Percentiles rank a stretch among this genome's conserved stretches.
phyloP scores from a whole-genome alignment of 2,888 invertebrate species.

The Drosophila ezoana region DNA sequence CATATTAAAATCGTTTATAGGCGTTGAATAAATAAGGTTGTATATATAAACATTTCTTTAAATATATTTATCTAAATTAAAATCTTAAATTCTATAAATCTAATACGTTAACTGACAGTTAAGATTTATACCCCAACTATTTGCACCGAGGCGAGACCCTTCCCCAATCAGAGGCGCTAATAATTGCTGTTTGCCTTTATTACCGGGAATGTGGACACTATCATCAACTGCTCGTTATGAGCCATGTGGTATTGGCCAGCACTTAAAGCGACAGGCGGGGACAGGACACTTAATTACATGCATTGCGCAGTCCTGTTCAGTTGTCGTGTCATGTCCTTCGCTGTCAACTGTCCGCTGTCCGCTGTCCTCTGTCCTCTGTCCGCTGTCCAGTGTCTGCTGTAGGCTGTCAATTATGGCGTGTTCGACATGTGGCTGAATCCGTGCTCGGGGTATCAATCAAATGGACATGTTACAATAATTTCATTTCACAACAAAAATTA shows the following conservation, averaged over 20 bases:
- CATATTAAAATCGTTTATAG: too few species aligned
- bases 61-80: neutral
- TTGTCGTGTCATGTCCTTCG: conserved; percentile 42
- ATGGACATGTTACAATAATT: conserved; percentile 72
- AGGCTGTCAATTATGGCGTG: conserved; percentile 72
- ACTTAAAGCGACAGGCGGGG: conserved; percentile 60
- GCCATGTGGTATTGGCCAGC: conserved; percentile 50
- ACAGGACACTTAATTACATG: conserved; percentile 72
- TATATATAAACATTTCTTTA: too few species aligned
- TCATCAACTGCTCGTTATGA: conserved; percentile 44
- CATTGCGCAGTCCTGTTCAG: conserved; percentile 30
- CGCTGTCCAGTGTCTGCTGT: conserved; percentile 27
- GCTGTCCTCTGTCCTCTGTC: neutral
- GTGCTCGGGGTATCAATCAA: conserved; percentile 68
- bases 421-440: conserved; percentile 45
- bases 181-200: conserved; percentile 39
- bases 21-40: too few species aligned
- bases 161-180: conserved; percentile 2
- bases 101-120: neutral
- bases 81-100: neutral
- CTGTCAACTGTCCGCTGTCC: conserved; percentile 9
- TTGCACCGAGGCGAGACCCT: neutral
- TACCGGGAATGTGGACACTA: conserved; percentile 10
- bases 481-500: conserved; percentile 68
- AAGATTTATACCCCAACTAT: too few species aligned